phyloP scores from a whole-genome alignment of 37 sponge, comb jelly and placozoan genomes.

The Amphimedon queenslandica region DNA sequence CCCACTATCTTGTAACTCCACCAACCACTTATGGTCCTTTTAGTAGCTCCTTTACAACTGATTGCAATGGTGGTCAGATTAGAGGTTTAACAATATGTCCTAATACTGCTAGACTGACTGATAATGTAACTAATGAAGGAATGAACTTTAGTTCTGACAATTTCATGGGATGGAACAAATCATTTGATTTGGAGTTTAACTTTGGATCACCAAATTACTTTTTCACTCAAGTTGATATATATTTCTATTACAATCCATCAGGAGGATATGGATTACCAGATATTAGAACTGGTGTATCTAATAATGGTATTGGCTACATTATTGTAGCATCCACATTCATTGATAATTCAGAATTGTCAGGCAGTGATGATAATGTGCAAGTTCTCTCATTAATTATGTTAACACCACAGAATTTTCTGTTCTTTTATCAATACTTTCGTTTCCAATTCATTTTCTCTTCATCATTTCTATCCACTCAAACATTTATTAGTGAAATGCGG shows the following conservation, averaged over 20 bases:
- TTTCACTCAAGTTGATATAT: slow-evolving; percentile 30
- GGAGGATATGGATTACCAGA: slow-evolving; percentile 42
- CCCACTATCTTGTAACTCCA: not conserved
- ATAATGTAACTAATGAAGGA: not conserved
- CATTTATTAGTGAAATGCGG: slow-evolving; percentile 45
- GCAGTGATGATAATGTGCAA: slow-evolving; percentile 13
- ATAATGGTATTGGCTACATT: not conserved
- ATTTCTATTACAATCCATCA: slow-evolving; percentile 50
- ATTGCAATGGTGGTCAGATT: not conserved
- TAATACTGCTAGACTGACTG: not conserved
- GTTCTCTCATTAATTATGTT: slow-evolving; percentile 24
- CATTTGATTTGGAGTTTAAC: not conserved
- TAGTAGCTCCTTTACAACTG: not conserved
- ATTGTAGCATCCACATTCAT: slow-evolving; percentile 13
- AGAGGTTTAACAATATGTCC: not conserved
- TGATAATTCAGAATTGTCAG: slow-evolving; percentile 29
- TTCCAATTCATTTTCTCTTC: slow-evolving; percentile 14
- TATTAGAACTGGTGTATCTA: not conserved
- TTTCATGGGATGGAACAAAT: not conserved
- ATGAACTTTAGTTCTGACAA: not conserved
- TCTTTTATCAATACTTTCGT: not conserved
- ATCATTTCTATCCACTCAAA: not conserved
- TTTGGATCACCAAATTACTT: not conserved
- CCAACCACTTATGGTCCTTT: not conserved
- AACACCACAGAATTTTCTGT: not conserved